Evolutionary conservation across 2,888 invertebrate genomes (phyloP).

Genomic region (Drosophila villosipedis): DNA sequence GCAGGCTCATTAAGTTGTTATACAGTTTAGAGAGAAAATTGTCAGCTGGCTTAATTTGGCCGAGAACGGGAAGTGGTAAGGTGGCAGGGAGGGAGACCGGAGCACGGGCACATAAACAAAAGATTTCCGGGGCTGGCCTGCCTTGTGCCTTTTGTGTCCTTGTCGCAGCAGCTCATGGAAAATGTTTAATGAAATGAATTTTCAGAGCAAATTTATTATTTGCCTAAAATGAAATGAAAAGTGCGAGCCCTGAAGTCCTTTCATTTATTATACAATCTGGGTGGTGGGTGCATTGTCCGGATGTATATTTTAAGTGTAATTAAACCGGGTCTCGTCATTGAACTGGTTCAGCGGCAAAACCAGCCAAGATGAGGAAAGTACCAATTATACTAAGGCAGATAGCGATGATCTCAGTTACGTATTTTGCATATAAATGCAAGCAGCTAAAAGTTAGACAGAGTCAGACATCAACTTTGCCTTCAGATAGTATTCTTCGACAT

Average conservation of each 20-base stretch:
- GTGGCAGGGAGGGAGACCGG: conserved; percentile 18
- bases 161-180: conserved; percentile 56
- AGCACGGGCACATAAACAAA: conserved; percentile 69
- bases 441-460: conserved; percentile 5
- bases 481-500: conserved; percentile 2
- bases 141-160: conserved; percentile 44
- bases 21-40: conserved; percentile 82
- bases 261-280: conserved; percentile 49
- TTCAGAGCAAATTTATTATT: conserved; percentile 78
- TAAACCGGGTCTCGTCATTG: conserved; percentile 53
- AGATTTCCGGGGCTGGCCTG: conserved; percentile 69
- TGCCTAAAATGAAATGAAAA: conserved; percentile 76
- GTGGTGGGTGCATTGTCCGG: conserved; percentile 38
- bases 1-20: conserved; percentile 83
- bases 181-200: conserved; percentile 80
- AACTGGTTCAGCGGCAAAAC: conserved; percentile 20
- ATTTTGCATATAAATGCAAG: conserved; percentile 34
- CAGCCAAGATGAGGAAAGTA: conserved; percentile 15
- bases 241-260: conserved; percentile 54
- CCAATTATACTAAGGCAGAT: conserved; percentile 46
- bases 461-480: conserved; percentile 5
- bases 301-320: conserved; percentile 69
- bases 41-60: conserved; percentile 81
- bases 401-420: conserved; percentile 28
- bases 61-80: conserved; percentile 30